Conservation (phyloP, 2,888 invertebrate species). For the Lucinisca nassula region DNA sequence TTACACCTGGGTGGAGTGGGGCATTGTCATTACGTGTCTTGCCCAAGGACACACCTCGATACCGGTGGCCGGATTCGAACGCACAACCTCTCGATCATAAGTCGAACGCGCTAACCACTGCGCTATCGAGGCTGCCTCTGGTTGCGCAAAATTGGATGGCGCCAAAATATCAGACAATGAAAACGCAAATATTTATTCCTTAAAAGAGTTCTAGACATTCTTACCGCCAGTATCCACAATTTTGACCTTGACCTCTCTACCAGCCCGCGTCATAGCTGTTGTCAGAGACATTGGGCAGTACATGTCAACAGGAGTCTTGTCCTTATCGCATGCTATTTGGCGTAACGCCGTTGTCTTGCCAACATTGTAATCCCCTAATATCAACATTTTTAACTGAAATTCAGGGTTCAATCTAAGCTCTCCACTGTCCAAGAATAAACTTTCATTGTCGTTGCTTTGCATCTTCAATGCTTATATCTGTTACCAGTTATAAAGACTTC, state of each 20-base stretch:
- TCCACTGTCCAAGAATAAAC: neutral
- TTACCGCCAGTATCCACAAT: constrained; percentile 59
- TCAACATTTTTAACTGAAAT: neutral
- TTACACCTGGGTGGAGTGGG: no score
- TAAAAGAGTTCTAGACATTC: no score
- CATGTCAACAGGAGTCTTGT: neutral
- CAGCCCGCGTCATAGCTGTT: neutral
- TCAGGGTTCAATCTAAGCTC: neutral
- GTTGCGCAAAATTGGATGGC: no score
- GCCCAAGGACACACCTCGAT: no score
- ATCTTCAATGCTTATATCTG: neutral
- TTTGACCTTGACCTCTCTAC: constrained; percentile 28
- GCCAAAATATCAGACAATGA: no score
- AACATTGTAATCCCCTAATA: constrained; percentile 29
- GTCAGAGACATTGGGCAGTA: constrained; percentile 26
- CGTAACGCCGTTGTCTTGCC: constrained; percentile 30
- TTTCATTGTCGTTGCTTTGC: neutral
- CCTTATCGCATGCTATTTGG: neutral
- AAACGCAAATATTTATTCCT: no score
- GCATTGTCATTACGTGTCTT: no score
- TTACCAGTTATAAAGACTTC: no score
- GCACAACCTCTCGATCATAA: no score
- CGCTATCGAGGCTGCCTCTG: no score
- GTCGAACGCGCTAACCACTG: no score
- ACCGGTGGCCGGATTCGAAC: no score